Conservation (phyloP, 2,797 vertebrate species). For the Pygocentrus nattereri region DNA sequence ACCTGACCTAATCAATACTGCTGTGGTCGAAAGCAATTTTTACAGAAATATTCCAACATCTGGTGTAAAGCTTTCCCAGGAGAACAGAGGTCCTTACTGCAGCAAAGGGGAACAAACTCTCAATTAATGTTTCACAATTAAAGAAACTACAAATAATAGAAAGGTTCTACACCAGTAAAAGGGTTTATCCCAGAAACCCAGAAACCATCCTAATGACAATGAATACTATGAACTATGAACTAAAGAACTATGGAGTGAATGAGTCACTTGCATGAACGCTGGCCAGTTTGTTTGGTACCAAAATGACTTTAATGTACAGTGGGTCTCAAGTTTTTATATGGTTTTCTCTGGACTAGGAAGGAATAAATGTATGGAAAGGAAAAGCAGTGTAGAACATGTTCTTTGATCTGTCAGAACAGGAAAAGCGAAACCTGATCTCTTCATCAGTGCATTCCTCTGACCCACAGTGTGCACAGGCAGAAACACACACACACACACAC, state of each 20-base stretch:
- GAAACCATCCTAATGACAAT: background rate
- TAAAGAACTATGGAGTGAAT: background rate
- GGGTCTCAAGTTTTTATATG: slow-evolving; percentile 1
- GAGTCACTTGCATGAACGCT: background rate
- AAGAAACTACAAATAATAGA: no score
- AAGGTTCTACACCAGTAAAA: background rate
- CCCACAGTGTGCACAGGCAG: slow-evolving; percentile 48
- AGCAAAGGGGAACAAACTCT: background rate
- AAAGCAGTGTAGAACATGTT: slow-evolving; percentile 63
- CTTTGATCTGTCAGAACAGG: slow-evolving; percentile 74
- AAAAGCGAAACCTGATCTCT: slow-evolving; percentile 70
- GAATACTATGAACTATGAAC: background rate
- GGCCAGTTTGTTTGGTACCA: background rate
- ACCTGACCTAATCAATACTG: background rate
- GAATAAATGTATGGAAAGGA: slow-evolving; percentile 45
- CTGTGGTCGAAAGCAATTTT: background rate
- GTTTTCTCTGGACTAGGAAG: slow-evolving; percentile 17
- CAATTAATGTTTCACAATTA: no score
- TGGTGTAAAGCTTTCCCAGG: background rate
- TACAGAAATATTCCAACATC: background rate
- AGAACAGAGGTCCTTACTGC: background rate
- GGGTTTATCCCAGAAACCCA: background rate
- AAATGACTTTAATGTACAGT: no score
- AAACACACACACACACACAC: slow-evolving; percentile 44
- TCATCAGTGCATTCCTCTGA: slow-evolving; percentile 59